A percentile compares a stretch with the other conserved stretches of the same genome.
phyloP scores from a whole-genome alignment of 2,888 invertebrate species.

The Caenorhabditis becei region DNA sequence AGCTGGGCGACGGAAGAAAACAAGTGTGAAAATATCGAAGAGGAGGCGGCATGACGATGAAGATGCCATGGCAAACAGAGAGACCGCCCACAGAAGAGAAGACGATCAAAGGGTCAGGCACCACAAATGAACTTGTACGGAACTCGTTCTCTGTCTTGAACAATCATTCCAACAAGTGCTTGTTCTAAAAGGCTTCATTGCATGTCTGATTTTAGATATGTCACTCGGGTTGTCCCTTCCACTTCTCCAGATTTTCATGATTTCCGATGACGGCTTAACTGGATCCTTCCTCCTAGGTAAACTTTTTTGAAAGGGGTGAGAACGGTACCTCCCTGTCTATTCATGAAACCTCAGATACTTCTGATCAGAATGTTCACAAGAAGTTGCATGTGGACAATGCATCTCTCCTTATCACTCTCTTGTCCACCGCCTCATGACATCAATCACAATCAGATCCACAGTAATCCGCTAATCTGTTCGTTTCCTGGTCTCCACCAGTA shows the following conservation, averaged over 20 bases:
- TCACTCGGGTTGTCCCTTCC: too few relatives aligned
- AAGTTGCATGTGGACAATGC: neutral
- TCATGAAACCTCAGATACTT: too few relatives aligned
- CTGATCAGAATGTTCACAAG: neutral
- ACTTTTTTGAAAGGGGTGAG: too few relatives aligned
- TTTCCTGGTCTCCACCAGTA: constrained; percentile 5
- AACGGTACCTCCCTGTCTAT: too few relatives aligned
- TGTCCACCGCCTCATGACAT: neutral
- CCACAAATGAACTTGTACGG: constrained; percentile 23
- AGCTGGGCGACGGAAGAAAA: constrained; percentile 18
- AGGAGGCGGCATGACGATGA: constrained; percentile 5
- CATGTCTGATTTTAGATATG: too few relatives aligned
- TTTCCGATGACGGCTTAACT: too few relatives aligned
- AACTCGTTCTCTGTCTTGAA: constrained; percentile 26
- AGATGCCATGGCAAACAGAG: constrained; percentile 13
- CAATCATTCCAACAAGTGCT: neutral
- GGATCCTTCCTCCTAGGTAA: too few relatives aligned
- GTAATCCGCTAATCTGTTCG: constrained; percentile 1
- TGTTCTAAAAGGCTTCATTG: too few relatives aligned
- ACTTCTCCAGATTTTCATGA: too few relatives aligned
- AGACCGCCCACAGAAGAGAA: constrained; percentile 13
- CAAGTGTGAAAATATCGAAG: constrained; percentile 51
- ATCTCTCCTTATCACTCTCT: neutral
- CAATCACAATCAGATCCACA: neutral
- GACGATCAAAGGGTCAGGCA: constrained; percentile 23